Percentiles rank a stretch among this genome's conserved stretches.
phyloP scores from a whole-genome alignment of 2,113 vertebrate species.

The Takifugu bimaculatus region DNA sequence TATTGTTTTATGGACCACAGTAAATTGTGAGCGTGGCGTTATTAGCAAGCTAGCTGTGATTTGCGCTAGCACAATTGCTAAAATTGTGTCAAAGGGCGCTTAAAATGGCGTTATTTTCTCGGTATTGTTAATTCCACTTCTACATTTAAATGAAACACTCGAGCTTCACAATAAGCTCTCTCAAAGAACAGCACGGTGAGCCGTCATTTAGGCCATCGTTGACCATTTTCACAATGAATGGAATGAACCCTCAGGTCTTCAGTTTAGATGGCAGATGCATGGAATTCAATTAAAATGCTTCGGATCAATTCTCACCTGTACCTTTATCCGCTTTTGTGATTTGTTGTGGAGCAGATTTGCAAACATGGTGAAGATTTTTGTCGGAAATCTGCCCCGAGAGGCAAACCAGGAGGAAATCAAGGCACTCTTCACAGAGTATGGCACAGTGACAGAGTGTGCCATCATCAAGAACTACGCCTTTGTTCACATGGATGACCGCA shows the following conservation, averaged over 20 bases:
- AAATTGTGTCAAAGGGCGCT: neutral
- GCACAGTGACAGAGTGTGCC: slow-evolving; percentile 76
- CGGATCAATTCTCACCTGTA: no score
- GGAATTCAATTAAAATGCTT: no score
- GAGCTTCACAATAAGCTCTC: no score
- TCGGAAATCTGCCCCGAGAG: slow-evolving; percentile 76
- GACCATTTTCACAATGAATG: slow-evolving; percentile 17
- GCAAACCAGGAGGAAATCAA: slow-evolving; percentile 75
- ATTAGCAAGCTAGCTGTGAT: slow-evolving; percentile 1
- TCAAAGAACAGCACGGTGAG: no score
- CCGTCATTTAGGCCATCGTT: neutral
- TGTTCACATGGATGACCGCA: slow-evolving; percentile 81
- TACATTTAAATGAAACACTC: no score
- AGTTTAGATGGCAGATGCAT: neutral
- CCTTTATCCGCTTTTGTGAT: accelerated
- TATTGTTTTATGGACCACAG: neutral
- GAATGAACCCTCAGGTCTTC: neutral
- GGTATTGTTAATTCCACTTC: no score
- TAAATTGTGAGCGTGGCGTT: slow-evolving; percentile 6
- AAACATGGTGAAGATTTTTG: slow-evolving; percentile 81
- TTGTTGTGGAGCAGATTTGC: slow-evolving; percentile 10
- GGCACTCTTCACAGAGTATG: slow-evolving; percentile 71
- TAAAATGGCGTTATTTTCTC: no score
- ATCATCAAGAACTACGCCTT: slow-evolving; percentile 82
- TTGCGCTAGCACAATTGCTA: neutral